phyloP scores from a whole-genome alignment of 2,113 vertebrate species.

The Elephas maximus region DNA sequence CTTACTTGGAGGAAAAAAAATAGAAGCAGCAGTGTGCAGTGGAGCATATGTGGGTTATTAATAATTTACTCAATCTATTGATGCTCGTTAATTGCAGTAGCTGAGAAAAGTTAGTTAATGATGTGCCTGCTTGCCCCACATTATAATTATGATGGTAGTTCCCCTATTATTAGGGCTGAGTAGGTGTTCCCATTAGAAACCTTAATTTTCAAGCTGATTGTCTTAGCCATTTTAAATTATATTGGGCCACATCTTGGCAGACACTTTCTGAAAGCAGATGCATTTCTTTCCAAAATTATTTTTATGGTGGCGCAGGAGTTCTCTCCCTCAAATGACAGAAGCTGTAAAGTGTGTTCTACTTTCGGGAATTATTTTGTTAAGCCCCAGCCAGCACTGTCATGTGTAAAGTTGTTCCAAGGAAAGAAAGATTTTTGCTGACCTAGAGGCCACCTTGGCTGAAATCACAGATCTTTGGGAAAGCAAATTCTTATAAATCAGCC shows the following conservation, averaged over 20 bases:
- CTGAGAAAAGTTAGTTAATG: conserved; percentile 85
- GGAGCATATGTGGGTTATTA: conserved; percentile 82
- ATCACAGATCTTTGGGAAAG: conserved; percentile 4
- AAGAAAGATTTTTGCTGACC: not conserved
- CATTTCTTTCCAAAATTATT: conserved; percentile 73
- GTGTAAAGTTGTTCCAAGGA: not conserved
- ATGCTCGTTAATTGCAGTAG: conserved; percentile 83
- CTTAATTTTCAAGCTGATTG: conserved; percentile 80
- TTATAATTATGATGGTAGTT: conserved; percentile 83
- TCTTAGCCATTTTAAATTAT: conserved; percentile 83
- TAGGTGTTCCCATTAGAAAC: conserved; percentile 85
- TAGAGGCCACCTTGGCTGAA: not conserved
- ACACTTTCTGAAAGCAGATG: conserved; percentile 71
- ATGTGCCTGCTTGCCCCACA: conserved; percentile 79
- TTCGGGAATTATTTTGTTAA: not conserved
- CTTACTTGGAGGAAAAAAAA: conserved; percentile 51
- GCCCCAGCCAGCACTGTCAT: not conserved
- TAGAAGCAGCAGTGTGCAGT: conserved; percentile 47
- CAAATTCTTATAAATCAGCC: not conserved
- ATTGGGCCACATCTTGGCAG: conserved; percentile 71
- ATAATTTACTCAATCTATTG: conserved; percentile 85
- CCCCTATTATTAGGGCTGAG: conserved; percentile 86
- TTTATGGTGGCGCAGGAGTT: conserved; percentile 39
- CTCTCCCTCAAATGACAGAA: conserved; percentile 39
- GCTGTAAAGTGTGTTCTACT: not conserved